A percentile compares a stretch with the other conserved stretches of the same genome.
Conservation (phyloP, 2,113 vertebrate genomes). For the Ivindomyrus marchei region DNA sequence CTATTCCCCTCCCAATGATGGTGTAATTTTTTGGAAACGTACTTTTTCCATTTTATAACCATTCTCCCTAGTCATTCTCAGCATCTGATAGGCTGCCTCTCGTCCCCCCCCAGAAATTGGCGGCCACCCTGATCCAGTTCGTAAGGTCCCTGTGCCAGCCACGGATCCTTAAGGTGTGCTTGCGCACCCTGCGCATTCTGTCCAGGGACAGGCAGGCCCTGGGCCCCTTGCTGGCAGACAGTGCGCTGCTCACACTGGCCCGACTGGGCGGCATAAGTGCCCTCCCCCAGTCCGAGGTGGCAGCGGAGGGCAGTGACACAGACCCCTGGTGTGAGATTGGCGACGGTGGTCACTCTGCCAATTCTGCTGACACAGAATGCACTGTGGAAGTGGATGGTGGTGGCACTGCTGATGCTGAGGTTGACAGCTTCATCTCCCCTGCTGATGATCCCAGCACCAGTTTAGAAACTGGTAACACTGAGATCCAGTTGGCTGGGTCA, state of each 20-base stretch:
- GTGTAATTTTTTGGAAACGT: neutral
- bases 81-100: neutral
- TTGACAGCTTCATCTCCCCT: constrained; percentile 34
- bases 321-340: constrained; percentile 46
- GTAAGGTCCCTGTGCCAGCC: constrained; percentile 37
- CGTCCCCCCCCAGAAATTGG: constrained; percentile 42
- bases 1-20: neutral
- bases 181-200: constrained; percentile 54
- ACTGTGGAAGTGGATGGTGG: constrained; percentile 23
- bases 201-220: constrained; percentile 55
- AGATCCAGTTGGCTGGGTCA: constrained; percentile 1
- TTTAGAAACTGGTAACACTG: constrained; percentile 42
- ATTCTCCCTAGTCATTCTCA: neutral
- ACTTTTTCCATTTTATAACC: neutral
- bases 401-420: constrained; percentile 11
- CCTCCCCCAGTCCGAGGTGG: constrained; percentile 26
- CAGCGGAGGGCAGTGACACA: constrained; percentile 24
- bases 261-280: constrained; percentile 45
- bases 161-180: constrained; percentile 39
- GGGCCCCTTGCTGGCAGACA: constrained; percentile 51
- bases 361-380: neutral
- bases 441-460: constrained; percentile 39
- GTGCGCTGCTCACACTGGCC: constrained; percentile 48
- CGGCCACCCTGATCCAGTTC: constrained; percentile 48
- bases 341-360: constrained; percentile 32